These are phyloP conservation scores for Mythimna ferrago DNA, from an alignment of 2,888 invertebrate species.

Conservation along the genomic window DNA sequence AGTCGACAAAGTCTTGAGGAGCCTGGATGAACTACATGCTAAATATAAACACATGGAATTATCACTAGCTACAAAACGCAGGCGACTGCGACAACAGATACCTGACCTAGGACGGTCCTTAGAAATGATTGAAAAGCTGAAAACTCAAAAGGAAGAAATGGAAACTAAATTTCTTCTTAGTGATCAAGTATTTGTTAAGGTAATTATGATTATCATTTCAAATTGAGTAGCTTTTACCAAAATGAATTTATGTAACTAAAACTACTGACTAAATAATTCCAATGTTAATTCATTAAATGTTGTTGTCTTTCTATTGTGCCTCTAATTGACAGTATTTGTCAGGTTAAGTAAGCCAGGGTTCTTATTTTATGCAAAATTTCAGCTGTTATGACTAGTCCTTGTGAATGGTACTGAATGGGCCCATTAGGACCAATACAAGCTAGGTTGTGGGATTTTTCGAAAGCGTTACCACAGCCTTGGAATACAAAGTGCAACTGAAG, in stretches of 20 bases:
- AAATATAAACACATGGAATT: conserved; percentile 99
- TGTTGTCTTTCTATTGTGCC: no score
- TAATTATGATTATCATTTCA: conserved; percentile 55
- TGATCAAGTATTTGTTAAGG: conserved; percentile 96
- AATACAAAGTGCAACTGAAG: no score
- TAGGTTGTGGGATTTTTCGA: no score
- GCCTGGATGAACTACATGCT: conserved; percentile 97
- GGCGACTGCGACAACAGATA: conserved; percentile 96
- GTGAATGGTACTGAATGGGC: no score
- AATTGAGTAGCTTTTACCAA: background rate
- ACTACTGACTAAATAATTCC: background rate
- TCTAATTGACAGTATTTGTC: no score
- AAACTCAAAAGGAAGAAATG: conserved; percentile 94
- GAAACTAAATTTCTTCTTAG: conserved; percentile 98
- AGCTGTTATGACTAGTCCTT: background rate
- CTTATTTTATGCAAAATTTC: background rate
- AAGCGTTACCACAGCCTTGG: no score
- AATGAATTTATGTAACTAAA: background rate
- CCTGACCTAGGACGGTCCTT: conserved; percentile 98
- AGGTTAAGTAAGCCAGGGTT: background rate
- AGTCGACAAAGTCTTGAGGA: conserved; percentile 96
- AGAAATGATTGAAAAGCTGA: conserved; percentile 97
- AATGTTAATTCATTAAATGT: no score
- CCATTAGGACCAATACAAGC: no score
- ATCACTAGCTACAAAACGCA: conserved; percentile 96